Evolutionary conservation across 2,113 vertebrate genomes (phyloP), one percentile per base, ranked within the genome.

Genomic region (Taxidea taxus): DNA sequence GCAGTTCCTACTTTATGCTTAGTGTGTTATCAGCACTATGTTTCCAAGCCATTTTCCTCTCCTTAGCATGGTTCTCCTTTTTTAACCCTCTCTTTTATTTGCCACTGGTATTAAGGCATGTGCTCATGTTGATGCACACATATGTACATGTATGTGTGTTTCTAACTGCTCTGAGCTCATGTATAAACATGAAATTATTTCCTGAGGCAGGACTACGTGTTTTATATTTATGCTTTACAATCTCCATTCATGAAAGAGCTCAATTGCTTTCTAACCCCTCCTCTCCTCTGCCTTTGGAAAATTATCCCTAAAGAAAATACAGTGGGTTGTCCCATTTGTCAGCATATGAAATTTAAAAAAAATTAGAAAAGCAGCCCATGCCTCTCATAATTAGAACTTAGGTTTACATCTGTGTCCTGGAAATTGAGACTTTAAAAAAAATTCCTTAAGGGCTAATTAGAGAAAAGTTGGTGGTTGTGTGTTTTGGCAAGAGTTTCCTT

Each of bases 351-450:
- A 92, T 72, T 77, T 62, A 93, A 75, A 42, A 75, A 93, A 47
- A 70, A 51, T 15, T 3, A 42, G 87, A 56, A 92, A 90, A 49
- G 62, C 60, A 95, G 47, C 49, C 78, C 11, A 39, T 25, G 47
- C 82, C 44, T 91, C 97, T 95, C 81, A 91, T 90, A 96, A 90
- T 91, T 91, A 97, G 56, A 93, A 93, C 42, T 77, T 94, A 88
- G 90, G 70, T 74, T 94, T 95, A 89, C 44, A 97, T 62, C 82
- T 96, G 68, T 90, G 86, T 78, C 70, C 77, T 94, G 39, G 78
- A 95, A 97, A 95, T 90, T 83, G 95, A 97, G 78, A 95, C 16
- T 95, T 95, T 85, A 88, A 82, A 96, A 93, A 94, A 29, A 97
- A 93, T 82, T 89, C 88, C 66, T 86, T 86, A 77, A 95, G 44